Base-by-base conservation (phyloP, 2,888 invertebrate genomes). In the Pandemis cinnamomeana region DNA sequence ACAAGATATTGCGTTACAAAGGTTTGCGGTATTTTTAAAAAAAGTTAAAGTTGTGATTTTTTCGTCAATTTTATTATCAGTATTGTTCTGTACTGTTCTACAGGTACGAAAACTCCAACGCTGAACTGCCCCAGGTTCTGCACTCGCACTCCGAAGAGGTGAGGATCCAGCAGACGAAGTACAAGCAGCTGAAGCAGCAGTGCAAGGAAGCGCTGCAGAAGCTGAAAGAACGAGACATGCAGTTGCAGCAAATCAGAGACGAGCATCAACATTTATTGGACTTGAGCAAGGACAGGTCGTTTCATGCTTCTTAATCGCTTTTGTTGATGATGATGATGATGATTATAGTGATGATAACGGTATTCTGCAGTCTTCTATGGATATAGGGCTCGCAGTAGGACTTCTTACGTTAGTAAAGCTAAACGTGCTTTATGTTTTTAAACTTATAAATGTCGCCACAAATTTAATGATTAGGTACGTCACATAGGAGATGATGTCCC, bases 111-210 rank as follows among this genome's bases (percentile, higher is more conserved):
- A 97, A 96, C 46, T 95, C 96, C 1, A 96, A 96, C 83, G 97
- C 97, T 0, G 97, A 97, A 84, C 88, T 97, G 67, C 97, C 97
- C 0, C 95, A 96, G 83, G 94, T 97, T 5, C 91, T 98, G 55
- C 96, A 96, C 87, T 96, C 97, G 0, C 97, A 97, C 86, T 96
- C 95, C 76, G 97, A 97, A 84, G 97, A 98, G 89, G 92, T 97
- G 71, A 94, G 97, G 68, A 94, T 96, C 15, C 95, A 97, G 86
- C 96, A 96, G 81, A 93, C 95, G 61, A 96, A 95, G 85, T 96
- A 95, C 86, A 97, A 96, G 80, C 96, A 95, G 79, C 85, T 97
- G 71, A 96, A 96, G 81, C 90, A 91, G 71, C 95, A 95, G 78
- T 94, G 95, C 81, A 96, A 95, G 81, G 96, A 96, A 63, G 90